These are phyloP conservation scores for Pseudotriccus pelzelni DNA, from an alignment of 2,797 vertebrate genomes.

Conservation along the genomic window DNA sequence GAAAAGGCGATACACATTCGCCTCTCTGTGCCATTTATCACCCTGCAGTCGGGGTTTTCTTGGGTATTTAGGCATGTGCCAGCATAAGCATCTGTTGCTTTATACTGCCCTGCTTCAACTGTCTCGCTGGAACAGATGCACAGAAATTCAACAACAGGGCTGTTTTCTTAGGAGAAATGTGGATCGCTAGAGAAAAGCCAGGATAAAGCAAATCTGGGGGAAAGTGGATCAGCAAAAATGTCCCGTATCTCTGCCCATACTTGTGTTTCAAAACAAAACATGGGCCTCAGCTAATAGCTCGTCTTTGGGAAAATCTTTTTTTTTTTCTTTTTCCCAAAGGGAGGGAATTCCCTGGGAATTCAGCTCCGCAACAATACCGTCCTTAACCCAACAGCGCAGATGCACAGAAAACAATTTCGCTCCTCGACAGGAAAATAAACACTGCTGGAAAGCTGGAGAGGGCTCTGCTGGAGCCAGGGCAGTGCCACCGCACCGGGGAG, in stretches of 20 bases:
- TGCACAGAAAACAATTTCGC: not conserved
- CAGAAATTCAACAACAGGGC: slow-evolving; percentile 55
- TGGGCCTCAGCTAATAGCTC: not conserved
- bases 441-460: not conserved
- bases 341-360: slow-evolving; percentile 44
- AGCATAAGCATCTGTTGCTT: slow-evolving; percentile 66
- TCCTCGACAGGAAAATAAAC: not conserved
- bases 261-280: slow-evolving; percentile 11
- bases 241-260: not conserved
- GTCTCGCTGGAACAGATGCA: slow-evolving; percentile 62
- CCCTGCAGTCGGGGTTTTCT: slow-evolving; percentile 52
- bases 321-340: not conserved
- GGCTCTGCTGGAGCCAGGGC: not conserved
- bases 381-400: not conserved
- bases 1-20: slow-evolving; percentile 54
- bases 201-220: slow-evolving; percentile 30
- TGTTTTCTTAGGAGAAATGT: slow-evolving; percentile 56
- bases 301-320: not conserved
- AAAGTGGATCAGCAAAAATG: not conserved
- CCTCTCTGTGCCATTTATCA: slow-evolving; percentile 60
- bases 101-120: slow-evolving; percentile 58
- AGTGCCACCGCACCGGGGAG: not conserved
- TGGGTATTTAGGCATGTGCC: slow-evolving; percentile 63
- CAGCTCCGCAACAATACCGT: not conserved
- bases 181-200: slow-evolving; percentile 36